Base-by-base conservation (phyloP, 2,113 vertebrate species). In the Sturnus vulgaris region DNA sequence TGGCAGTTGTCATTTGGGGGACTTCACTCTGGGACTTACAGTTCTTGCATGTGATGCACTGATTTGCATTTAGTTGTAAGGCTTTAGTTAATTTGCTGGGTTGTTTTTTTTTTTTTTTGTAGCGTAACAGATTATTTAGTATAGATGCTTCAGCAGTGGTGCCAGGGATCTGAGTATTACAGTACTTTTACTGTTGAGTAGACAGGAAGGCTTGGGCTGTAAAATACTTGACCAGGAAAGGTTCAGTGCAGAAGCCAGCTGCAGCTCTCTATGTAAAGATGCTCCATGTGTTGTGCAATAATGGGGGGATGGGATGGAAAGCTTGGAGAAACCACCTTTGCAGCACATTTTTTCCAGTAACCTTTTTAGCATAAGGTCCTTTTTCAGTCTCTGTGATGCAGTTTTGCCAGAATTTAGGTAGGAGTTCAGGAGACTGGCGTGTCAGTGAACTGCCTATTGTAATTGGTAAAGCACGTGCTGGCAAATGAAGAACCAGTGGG, bases 351-450 rank as follows among this genome's bases (percentile, higher is more conserved):
- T 55, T 75, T 77, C 33, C 30, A 21, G 11, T 19, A 7, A 9
- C 4, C 2, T 65, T 53, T 30, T 71, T 28, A 59, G 39, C 39
- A 31, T 56, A 24, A 49, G 37, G 3, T 60, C 25, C 9, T 18
- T 86, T 72, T 56, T 20, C 59, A 82, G 49, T 16, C 17, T 72
- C 11, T 28, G 0, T 42, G n/a, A 6, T 68, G 64, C 24, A 25
- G 1, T 11, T 24, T 31, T 31, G n/a, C 47, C 33, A 68, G 35
- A 70, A 53, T 50, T 46, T 35, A 47, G 27, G 35, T 71, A 68
- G 53, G 31, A 37, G 15, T 42, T 42, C 2, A 5, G 24, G 52
- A 55, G 30, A 47, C 35, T 9, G 3, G 2, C 0, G 0, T 28
- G 27, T 63, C 47, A 33, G 16, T 61, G 72, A 35, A n/a, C 81